Base-by-base conservation (phyloP, 2,888 invertebrate species). In the Eubasilissa splendida region DNA sequence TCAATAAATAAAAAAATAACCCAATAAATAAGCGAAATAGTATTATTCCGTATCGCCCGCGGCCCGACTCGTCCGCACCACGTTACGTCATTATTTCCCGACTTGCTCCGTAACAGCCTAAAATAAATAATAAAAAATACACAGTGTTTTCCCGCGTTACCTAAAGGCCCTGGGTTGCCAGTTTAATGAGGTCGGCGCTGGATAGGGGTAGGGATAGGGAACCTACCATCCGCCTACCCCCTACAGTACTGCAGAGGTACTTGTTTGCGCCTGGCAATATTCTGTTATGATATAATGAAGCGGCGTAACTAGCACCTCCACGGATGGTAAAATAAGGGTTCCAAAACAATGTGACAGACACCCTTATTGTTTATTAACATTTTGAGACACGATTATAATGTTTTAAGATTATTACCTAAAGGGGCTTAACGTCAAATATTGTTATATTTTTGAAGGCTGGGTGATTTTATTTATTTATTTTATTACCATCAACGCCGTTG, bases 241-340 rank as follows among this genome's bases (percentile, higher is more conserved):
- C 22, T 31, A 11, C 11, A 10, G 10, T 63, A 31, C 10, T n/a
- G 63, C 9, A 31, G 63, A 31, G 63, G 5, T 33, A 63, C 42
- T 33, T 53, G 70, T 70, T 70, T 70, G 14, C 42, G 42, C 52
- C 70, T 70, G 54, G 70, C 54, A 70, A 54, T 70, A 70, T 54
- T 70, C 70, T 70, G 70, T 70, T 70, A 70, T 70, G 70, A 70
- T 70, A 70, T 70, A 70, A 70, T 70, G 70, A 70, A 70, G 70
- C 70, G 54, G 22, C 52, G 70, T 70, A 70, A 70, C 52, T 22
- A 70, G 70, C 70, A 22, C 70, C 70, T 53, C 52, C 22, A 31
- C 53, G 54, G 70, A 70, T 53, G 14, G 14, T n/a, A n/a, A 22
- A 53, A 60, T 53, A 22, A 53, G 53, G 70, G 53, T 52, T 68